Conservation (phyloP, 2,888 invertebrate species). For the Macaria liturata region DNA sequence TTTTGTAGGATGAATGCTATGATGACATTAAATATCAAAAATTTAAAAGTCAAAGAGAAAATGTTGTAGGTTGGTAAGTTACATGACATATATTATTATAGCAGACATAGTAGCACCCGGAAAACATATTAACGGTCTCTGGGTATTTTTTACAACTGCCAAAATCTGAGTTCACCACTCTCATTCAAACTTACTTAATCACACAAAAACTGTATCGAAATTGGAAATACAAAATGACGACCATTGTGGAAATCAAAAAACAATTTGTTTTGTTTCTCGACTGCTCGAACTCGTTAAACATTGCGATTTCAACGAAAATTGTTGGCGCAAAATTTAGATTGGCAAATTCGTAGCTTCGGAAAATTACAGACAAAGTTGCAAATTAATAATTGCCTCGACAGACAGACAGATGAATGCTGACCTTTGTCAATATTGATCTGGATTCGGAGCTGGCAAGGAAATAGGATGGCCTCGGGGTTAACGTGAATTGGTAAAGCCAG, state of each 20-base stretch:
- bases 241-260: conserved; percentile 1
- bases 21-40: too few relatives aligned
- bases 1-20: too few relatives aligned
- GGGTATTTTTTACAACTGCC: too few relatives aligned
- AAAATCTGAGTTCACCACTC: too few relatives aligned
- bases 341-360: conserved; percentile 12
- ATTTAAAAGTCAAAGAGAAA: too few relatives aligned
- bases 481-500: conserved; percentile 8
- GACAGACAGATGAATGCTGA: conserved; percentile 29
- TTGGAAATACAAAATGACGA: neutral
- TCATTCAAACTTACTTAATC: too few relatives aligned
- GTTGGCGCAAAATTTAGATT: conserved; percentile 19
- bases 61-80: too few relatives aligned
- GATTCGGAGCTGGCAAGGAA: conserved; percentile 26
- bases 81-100: too few relatives aligned
- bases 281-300: conserved; percentile 15
- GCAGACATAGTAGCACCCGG: too few relatives aligned
- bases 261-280: conserved; percentile 5
- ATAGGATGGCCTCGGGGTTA: conserved; percentile 22
- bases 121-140: too few relatives aligned
- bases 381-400: conserved; percentile 31
- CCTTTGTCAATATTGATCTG: conserved; percentile 36
- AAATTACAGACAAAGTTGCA: conserved; percentile 22
- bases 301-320: conserved; percentile 11
- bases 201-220: too few relatives aligned